Conservation (phyloP, 2,113 vertebrate genomes). For the Nothocercus julius region DNA sequence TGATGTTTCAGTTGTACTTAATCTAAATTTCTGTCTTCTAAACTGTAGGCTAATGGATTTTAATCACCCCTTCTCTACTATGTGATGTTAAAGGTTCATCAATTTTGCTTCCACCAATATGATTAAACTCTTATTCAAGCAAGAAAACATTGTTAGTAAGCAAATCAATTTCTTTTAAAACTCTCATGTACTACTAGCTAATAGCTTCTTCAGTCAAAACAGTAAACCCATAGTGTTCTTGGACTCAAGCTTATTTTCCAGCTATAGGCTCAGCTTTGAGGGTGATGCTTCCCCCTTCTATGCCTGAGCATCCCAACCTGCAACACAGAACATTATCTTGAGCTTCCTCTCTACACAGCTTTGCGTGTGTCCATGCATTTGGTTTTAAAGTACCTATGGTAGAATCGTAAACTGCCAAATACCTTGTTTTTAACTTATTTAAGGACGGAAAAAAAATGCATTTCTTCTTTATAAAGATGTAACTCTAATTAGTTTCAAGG, state of each 20-base stretch:
- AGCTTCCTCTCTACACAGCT: neutral
- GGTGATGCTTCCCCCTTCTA: neutral
- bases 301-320: neutral
- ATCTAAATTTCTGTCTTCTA: conserved; percentile 66
- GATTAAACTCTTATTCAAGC: conserved; percentile 52
- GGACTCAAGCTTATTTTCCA: neutral
- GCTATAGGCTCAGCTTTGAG: neutral
- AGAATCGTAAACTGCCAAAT: neutral
- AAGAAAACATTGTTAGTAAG: conserved; percentile 55
- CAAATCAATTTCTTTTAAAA: conserved; percentile 61
- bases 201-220: conserved; percentile 13
- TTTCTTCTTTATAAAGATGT: neutral
- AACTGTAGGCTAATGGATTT: conserved; percentile 50
- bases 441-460: conserved; percentile 18
- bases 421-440: neutral
- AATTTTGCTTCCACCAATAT: conserved; percentile 49
- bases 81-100: conserved; percentile 49
- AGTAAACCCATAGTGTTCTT: neutral
- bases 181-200: conserved; percentile 34
- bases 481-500: conserved; percentile 26
- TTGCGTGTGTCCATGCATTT: neutral
- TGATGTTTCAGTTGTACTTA: conserved; percentile 58
- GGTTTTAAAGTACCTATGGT: neutral
- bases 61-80: conserved; percentile 49
- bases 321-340: neutral